phyloP scores from a whole-genome alignment of 2,113 vertebrate species.

The Chaetorhynchus papuensis region DNA sequence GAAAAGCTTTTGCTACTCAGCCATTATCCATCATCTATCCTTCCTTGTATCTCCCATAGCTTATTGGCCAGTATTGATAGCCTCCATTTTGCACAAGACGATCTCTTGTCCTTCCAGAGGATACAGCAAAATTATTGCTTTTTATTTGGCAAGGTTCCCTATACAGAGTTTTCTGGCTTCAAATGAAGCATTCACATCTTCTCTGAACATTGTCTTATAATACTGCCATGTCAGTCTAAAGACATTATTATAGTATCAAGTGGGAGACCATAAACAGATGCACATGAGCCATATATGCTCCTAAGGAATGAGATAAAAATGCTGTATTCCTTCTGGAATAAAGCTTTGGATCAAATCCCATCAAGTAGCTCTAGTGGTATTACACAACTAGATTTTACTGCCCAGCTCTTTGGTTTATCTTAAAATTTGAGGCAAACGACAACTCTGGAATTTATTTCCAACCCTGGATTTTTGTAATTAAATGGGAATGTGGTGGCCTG shows the following conservation, averaged over 20 bases:
- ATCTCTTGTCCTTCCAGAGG: neutral
- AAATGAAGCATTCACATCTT: neutral
- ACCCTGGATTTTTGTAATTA: neutral
- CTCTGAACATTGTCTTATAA: neutral
- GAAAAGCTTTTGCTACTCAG: neutral
- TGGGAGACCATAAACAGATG: neutral
- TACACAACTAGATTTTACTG: neutral
- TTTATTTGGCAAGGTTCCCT: neutral
- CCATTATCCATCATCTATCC: neutral
- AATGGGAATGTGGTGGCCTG: neutral
- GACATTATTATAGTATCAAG: neutral
- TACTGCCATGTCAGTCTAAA: neutral
- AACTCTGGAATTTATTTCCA: neutral
- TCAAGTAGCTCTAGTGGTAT: neutral
- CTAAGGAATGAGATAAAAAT: neutral
- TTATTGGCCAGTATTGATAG: neutral
- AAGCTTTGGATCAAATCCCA: neutral
- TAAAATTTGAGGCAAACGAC: neutral
- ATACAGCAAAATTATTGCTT: neutral
- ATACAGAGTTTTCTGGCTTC: neutral
- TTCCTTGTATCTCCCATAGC: neutral
- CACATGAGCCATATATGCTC: neutral
- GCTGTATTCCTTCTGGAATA: neutral
- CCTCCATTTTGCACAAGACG: neutral
- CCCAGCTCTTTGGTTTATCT: neutral